Base-by-base conservation (phyloP, 2,888 invertebrate genomes). In the Chrysolina oricalcia region DNA sequence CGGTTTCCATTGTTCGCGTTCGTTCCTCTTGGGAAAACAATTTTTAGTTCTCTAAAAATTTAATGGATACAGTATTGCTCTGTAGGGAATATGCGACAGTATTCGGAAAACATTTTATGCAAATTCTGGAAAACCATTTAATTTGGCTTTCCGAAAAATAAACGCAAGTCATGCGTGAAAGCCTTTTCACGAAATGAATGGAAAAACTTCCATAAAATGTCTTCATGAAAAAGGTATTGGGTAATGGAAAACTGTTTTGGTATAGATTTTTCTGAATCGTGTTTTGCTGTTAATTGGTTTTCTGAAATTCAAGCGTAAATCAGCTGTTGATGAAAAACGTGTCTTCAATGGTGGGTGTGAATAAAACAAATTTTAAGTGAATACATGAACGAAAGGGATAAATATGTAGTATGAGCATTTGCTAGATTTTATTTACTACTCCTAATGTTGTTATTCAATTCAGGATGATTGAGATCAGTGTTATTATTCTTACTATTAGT, bases 101-200 rank as follows among this genome's bases (percentile, higher is more conserved):
- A 70, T 76, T 73, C 73, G 35, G 71, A 43, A 71, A 66, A 74
- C 76, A 72, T 68, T 76, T 69, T 76, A 76, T 76, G 71, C 73
- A 76, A 76, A 76, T 76, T 66, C 13, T 19, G 67, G 59, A 63
- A 71, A 73, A 63, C 46, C 73, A 65, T 76, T 76, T 74, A 72
- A 74, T 72, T 74, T 74, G 65, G 72, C 65, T 65, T 72, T 72
- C 59, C 68, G 68, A 19, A 66, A 59, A 72, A 59, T 59, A 35
- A 59, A 35, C 27, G 59, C n/a, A 23, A 35, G 13, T 46, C 15
- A n/a, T 46, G 46, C 63, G 41, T 40, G 19, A 21, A 72, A 23
- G 66, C 40, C 15, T 68, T 68, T 50, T 50, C 68, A 41, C 27
- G 59, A 59, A 15, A 35, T 21, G 10, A 27, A 13, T n/a, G 6